Percentiles rank a stretch among this genome's conserved stretches.
Evolutionary conservation across 2,888 invertebrate species (phyloP).

Genomic region (Cephus pulcher): DNA sequence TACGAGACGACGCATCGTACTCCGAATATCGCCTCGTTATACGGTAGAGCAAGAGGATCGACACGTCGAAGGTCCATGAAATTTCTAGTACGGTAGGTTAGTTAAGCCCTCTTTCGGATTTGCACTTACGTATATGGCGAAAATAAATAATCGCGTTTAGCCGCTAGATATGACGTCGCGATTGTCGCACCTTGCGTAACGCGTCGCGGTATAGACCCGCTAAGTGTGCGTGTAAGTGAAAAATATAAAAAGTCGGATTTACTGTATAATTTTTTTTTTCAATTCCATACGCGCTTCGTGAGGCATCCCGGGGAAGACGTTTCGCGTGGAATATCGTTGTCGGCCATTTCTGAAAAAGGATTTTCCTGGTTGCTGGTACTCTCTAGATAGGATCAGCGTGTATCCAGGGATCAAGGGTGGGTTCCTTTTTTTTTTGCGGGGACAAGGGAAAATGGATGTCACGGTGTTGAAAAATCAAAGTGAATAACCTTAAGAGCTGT

Average conservation of each 20-base stretch:
- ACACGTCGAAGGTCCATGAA: slow-evolving; percentile 31
- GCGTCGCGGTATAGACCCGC: background rate
- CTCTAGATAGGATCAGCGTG: background rate
- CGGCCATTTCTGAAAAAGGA: background rate
- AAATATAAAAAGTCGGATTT: background rate
- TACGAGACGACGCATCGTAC: background rate
- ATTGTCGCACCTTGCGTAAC: slow-evolving; percentile 34
- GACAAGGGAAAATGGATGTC: background rate
- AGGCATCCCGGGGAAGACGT: background rate
- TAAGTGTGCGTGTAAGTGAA: background rate
- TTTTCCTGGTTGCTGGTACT: background rate
- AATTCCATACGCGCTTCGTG: no score
- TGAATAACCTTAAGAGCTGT: background rate
- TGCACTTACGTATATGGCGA: slow-evolving; percentile 33
- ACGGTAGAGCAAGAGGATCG: slow-evolving; percentile 37
- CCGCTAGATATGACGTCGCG: slow-evolving; percentile 19
- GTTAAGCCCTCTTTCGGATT: slow-evolving; percentile 47
- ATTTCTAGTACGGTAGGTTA: slow-evolving; percentile 54
- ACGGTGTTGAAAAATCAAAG: background rate
- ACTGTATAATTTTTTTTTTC: background rate
- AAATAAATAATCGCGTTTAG: slow-evolving; percentile 49
- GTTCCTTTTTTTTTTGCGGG: background rate
- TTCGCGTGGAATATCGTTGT: background rate
- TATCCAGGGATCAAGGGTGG: background rate
- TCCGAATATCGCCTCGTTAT: slow-evolving; percentile 43